These are phyloP conservation scores for Dryococelus australis DNA, from an alignment of 2,888 invertebrate genomes.

Conservation along the genomic window DNA sequence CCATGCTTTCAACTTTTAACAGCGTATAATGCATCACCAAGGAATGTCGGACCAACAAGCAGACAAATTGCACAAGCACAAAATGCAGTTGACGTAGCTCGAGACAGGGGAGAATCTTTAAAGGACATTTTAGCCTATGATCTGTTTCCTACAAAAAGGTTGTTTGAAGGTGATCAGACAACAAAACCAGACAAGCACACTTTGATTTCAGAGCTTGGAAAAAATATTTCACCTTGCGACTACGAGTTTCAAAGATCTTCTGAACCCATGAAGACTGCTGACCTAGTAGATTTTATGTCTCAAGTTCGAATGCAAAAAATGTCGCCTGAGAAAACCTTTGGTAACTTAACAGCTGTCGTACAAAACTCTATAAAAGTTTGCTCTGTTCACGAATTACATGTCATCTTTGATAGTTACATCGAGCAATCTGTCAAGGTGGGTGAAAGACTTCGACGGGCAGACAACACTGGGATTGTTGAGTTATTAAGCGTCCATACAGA, in stretches of 20 bases:
- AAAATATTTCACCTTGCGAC: neutral
- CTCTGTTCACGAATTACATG: neutral
- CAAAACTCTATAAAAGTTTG: neutral
- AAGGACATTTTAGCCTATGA: constrained; percentile 5
- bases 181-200: constrained; percentile 11
- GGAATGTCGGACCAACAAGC: constrained; percentile 5
- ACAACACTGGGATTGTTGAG: too few relatives aligned
- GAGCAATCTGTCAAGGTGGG: too few relatives aligned
- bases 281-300: constrained; percentile 6
- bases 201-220: neutral
- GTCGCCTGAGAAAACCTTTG: neutral
- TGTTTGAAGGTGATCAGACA: constrained; percentile 20
- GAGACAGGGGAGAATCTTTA: neutral
- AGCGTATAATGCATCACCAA: neutral
- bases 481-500: too few relatives aligned
- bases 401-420: too few relatives aligned
- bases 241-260: neutral
- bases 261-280: neutral
- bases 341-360: neutral
- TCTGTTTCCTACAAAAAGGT: neutral
- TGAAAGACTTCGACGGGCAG: too few relatives aligned
- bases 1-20: constrained; percentile 7
- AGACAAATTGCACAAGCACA: neutral
- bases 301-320: constrained; percentile 21
- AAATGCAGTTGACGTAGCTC: neutral